Conservation (phyloP, 2,797 vertebrate genomes). For the Arctocebus calabarensis region DNA sequence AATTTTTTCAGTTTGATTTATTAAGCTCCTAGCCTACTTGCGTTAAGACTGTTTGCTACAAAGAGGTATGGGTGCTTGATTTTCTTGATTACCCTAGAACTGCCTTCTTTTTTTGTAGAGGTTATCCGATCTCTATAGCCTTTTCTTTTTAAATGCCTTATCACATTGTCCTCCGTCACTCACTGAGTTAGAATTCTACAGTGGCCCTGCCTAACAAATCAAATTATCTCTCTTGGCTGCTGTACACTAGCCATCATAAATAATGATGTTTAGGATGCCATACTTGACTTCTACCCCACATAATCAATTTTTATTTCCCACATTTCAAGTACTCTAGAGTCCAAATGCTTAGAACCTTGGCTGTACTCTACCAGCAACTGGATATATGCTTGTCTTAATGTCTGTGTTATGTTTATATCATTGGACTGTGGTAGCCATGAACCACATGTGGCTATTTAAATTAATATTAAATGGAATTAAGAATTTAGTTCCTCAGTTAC, state of each 20-base stretch:
- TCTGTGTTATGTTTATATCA: not conserved
- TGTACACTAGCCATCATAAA: too few relatives aligned
- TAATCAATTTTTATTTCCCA: not conserved
- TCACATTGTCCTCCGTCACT: not conserved
- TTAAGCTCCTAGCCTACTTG: not conserved
- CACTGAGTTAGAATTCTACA: not conserved
- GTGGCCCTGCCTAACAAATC: not conserved
- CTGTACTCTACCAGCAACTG: not conserved
- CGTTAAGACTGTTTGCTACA: not conserved
- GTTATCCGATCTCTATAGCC: not conserved
- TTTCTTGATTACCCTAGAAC: conserved; percentile 6
- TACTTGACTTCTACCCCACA: not conserved
- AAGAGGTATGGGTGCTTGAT: not conserved
- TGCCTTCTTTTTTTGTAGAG: not conserved
- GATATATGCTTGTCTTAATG: not conserved
- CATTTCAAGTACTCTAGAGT: not conserved
- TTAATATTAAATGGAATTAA: conserved; percentile 4
- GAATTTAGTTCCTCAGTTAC: not conserved
- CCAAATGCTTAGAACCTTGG: not conserved
- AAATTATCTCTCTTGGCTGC: not conserved
- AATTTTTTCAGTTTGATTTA: conserved; percentile 39
- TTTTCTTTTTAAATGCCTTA: conserved; percentile 17
- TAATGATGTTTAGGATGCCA: not conserved
- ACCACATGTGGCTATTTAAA: not conserved
- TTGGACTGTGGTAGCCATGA: not conserved